Evolutionary conservation across 2,797 vertebrate genomes (phyloP), one percentile per base, ranked within the genome.

Genomic region (Sebastes variabilis): DNA sequence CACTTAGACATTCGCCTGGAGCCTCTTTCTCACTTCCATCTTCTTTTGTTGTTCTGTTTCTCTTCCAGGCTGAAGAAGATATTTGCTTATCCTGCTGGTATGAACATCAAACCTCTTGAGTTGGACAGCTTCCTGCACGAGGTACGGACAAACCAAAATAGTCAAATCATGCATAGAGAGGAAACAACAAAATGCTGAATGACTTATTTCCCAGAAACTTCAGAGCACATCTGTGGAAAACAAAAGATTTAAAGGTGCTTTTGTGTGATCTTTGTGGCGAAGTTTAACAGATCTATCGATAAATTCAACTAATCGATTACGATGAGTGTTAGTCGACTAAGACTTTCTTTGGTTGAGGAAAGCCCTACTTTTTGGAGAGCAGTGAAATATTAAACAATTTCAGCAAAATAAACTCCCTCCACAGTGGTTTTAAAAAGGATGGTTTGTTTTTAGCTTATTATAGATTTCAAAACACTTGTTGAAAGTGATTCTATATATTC

Each of bases 41-140:
- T 16, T 29, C 20, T 4, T 16, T 29, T n/a, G 25, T 38, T 30
- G 25, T 46, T 54, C 25, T 42, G 59, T 56, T 67, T 75, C 70
- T 79, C 25, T 55, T 55, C 22, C 76, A 95, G 93, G 59, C 34
- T 93, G 61, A 89, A 20, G 59, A 59, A 81, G 5, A 59, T 88
- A 20, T 88, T 92, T 73, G 7, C 7, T 42, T 91, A 93, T 83
- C 90, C 93, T 22, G 66, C 86, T 71, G 89, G 74, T 11, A 90
- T 93, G 88, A 85, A 83, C 64, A 84, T 94, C 75, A 91, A 91
- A 81, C 25, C 22, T 7, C 72, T 81, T 18, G 85, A 93, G 69
- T 72, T 94, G 0, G 87, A 93, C 36, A 77, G 64, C 58, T 85
- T 88, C 76, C 82, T 92, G 66, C 29, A 75, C 9, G 81, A 94